Evolutionary conservation across 2,888 invertebrate species (phyloP).

Genomic region (Thymelicus acteon): DNA sequence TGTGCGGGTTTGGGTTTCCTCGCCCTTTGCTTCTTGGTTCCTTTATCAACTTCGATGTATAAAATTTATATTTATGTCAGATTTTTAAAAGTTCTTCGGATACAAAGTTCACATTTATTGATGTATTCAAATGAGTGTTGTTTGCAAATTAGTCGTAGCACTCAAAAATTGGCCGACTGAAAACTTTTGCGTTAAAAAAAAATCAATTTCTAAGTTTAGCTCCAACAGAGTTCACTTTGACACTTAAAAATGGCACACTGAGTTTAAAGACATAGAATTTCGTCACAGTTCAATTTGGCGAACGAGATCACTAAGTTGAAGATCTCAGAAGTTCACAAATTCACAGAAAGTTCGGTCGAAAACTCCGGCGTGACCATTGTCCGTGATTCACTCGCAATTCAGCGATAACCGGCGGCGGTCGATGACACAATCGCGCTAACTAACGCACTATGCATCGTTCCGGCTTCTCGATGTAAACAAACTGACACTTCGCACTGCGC

Average conservation of each 20-base stretch:
- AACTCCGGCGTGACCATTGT: constrained; percentile 67
- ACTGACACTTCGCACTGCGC: constrained; percentile 69
- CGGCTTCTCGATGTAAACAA: constrained; percentile 77
- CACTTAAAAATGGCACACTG: constrained; percentile 59
- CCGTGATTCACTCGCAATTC: constrained; percentile 74
- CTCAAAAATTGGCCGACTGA: constrained; percentile 32
- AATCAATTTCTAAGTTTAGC: constrained; percentile 46
- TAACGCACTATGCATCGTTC: constrained; percentile 76
- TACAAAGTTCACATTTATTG: constrained; percentile 11
- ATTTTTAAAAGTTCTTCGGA: constrained; percentile 25
- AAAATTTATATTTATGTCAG: constrained; percentile 23
- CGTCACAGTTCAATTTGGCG: constrained; percentile 68
- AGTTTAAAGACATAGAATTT: constrained; percentile 45
- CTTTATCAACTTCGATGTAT: constrained; percentile 33
- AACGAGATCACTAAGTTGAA: constrained; percentile 58
- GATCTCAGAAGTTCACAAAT: constrained; percentile 69
- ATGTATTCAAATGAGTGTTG: background rate
- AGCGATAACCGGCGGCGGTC: constrained; percentile 72
- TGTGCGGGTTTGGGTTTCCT: constrained; percentile 56
- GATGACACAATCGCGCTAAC: constrained; percentile 79
- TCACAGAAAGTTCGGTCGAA: constrained; percentile 71
- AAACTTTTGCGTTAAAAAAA: constrained; percentile 48
- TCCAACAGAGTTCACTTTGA: constrained; percentile 64
- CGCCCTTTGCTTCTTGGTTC: constrained; percentile 44
- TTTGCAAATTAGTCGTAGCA: constrained; percentile 6